A percentile compares a stretch with the other conserved stretches of the same genome.
phyloP scores from a whole-genome alignment of 2,888 invertebrate species.

The Acrobeloides nanus region DNA sequence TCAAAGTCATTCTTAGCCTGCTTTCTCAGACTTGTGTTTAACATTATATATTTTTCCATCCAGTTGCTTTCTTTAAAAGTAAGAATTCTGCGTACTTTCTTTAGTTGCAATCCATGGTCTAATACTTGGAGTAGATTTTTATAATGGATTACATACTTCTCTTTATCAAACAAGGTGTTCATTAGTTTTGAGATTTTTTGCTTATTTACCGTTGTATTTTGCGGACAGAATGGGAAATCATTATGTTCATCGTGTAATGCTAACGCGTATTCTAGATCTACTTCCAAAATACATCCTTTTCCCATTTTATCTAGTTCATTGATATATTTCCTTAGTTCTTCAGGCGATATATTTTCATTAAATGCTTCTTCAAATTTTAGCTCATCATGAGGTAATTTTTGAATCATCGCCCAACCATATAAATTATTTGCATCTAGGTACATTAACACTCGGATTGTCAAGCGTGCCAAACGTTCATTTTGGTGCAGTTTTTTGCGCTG shows the following conservation, averaged over 20 bases:
- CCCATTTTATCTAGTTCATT: slow-evolving; percentile 31
- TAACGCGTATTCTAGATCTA: slow-evolving; percentile 55
- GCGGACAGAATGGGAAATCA: slow-evolving; percentile 46
- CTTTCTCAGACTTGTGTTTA: slow-evolving; percentile 34
- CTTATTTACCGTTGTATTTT: slow-evolving; percentile 24
- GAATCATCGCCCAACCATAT: too few species aligned
- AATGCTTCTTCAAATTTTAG: slow-evolving; percentile 8
- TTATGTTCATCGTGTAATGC: slow-evolving; percentile 52
- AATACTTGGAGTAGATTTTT: slow-evolving; percentile 18
- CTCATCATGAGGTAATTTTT: slow-evolving; percentile 3
- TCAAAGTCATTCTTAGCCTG: slow-evolving; percentile 49
- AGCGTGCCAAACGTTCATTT: too few species aligned
- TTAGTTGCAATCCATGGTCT: slow-evolving; percentile 19
- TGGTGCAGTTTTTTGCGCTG: too few species aligned
- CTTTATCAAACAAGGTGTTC: slow-evolving; percentile 27
- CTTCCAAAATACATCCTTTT: slow-evolving; percentile 54
- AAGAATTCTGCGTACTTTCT: slow-evolving; percentile 19
- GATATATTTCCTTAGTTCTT: too few species aligned
- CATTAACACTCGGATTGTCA: too few species aligned
- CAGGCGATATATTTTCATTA: slow-evolving; percentile 21
- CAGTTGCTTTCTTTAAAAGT: slow-evolving; percentile 13
- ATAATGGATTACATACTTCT: slow-evolving; percentile 37
- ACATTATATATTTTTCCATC: slow-evolving; percentile 25
- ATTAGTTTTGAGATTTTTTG: slow-evolving; percentile 20
- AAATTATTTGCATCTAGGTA: too few species aligned